Evolutionary conservation across 1,140 invertebrate species (phyloP).

Genomic region (Drosophila persimilis): DNA sequence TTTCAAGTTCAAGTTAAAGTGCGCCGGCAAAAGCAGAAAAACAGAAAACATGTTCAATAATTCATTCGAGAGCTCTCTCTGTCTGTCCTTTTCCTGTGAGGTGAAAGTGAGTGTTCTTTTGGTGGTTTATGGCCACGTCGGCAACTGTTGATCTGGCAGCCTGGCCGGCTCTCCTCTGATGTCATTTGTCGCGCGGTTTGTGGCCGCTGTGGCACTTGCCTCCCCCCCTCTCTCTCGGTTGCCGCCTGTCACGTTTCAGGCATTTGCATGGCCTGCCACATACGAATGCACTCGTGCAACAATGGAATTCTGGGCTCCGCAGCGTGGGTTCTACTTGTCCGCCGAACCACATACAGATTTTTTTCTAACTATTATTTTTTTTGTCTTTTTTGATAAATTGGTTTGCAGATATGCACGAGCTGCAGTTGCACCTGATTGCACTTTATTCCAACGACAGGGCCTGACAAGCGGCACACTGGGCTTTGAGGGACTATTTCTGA

Average conservation of each 20-base stretch:
- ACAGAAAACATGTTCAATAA: constrained; percentile 50
- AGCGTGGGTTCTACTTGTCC: constrained; percentile 50
- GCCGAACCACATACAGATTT: constrained; percentile 19
- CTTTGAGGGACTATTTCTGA: constrained; percentile 9
- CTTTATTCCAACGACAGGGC: constrained; percentile 53
- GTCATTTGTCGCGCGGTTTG: constrained; percentile 28
- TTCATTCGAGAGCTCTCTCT: constrained; percentile 41
- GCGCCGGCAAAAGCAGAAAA: constrained; percentile 28
- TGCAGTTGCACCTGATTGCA: constrained; percentile 61
- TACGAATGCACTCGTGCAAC: constrained; percentile 35
- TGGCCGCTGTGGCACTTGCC: constrained; percentile 29
- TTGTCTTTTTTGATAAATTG: constrained; percentile 56
- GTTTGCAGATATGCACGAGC: constrained; percentile 55
- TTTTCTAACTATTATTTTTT: neutral
- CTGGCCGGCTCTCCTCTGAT: constrained; percentile 35
- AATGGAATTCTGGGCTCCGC: constrained; percentile 53
- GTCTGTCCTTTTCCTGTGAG: too few species aligned
- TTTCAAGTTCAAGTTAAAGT: constrained; percentile 77
- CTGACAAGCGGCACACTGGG: constrained; percentile 42
- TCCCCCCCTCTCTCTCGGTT: constrained; percentile 19
- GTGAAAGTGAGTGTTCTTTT: too few species aligned
- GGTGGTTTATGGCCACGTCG: too few species aligned
- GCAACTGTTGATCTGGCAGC: constrained; percentile 22
- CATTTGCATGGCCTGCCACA: constrained; percentile 63
- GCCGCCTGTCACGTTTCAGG: constrained; percentile 72